Base-by-base conservation (phyloP, 2,888 invertebrate genomes). In the Neoaliturus tenellus region DNA sequence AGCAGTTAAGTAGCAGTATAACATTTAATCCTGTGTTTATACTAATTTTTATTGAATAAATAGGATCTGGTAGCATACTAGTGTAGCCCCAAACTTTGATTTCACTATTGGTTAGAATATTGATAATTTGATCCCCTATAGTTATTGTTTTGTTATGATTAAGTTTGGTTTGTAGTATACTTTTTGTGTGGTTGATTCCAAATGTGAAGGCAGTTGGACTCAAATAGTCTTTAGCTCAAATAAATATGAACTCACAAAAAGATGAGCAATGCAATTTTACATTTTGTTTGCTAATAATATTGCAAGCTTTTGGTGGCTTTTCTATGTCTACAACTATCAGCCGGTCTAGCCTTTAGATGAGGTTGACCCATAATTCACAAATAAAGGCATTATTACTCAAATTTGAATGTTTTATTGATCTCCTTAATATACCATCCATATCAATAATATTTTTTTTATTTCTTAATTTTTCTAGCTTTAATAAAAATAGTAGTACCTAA, bases 301-400 rank as follows among this genome's bases (percentile, higher is more conserved):
- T 25, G 23, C 58, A 69, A 69, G 82, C 82, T 82, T 82, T 82
- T 39, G 82, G 73, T 82, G 82, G 82, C 82, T 82, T 82, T 82
- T 82, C 55, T 73, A 82, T 82, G 82, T 82, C 73, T 82, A 82
- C 73, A 82, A 82, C 33, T 82, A 82, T 17, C 73, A 81, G 39
- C 71, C 41, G 33, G 28, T 73, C 55, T 73, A 82, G 51, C 35
- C 44, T 82, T 20, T 73, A 81, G 71, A 71, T 39, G 41, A 48
- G 31, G 41, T 82, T 82, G 81, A 81, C 25, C 14, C 71, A 31
- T 55, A 82, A 51, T 82, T 82, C 71, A 55, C 82, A 73, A 82
- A 73, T 82, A 82, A 82, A 82, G 82, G 82, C 82, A 82, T 82
- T 73, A 82, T 82, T 82, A 78, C 48, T 78, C 78, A 55, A 78